Evolutionary conservation across 2,113 vertebrate genomes (phyloP).

Genomic region (Nycticryphes semicollaris): DNA sequence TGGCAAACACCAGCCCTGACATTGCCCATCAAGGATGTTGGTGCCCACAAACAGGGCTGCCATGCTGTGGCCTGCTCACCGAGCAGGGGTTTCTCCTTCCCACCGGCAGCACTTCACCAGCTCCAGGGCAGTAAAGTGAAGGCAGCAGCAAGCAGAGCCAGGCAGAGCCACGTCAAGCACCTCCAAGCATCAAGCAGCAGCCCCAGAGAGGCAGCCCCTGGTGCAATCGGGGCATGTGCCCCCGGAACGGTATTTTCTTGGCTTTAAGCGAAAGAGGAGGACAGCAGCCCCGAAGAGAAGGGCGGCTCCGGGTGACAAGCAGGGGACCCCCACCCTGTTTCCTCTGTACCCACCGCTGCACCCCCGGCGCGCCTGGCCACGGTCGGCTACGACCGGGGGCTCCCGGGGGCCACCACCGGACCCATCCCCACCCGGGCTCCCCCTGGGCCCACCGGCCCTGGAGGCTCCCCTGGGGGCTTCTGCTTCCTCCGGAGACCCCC

Average conservation of each 20-base stretch:
- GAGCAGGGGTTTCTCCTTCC: background rate
- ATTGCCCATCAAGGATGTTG: fast-evolving
- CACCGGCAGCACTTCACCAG: background rate
- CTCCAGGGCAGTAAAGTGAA: fast-evolving
- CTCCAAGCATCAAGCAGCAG: fast-evolving
- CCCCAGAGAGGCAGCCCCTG: background rate
- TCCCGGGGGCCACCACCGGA: background rate
- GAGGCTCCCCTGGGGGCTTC: background rate
- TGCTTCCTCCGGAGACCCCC: background rate
- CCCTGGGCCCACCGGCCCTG: background rate
- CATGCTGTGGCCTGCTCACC: fast-evolving
- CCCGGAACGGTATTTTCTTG: no score
- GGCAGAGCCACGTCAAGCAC: background rate
- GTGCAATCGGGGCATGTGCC: background rate
- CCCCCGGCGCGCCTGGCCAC: no score
- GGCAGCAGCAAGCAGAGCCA: background rate
- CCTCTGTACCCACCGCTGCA: fast-evolving
- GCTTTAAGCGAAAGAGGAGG: background rate
- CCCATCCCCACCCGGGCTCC: background rate
- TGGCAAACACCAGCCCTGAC: fast-evolving
- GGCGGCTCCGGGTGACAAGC: background rate
- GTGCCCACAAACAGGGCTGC: background rate
- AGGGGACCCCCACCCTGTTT: background rate
- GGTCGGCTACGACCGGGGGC: background rate
- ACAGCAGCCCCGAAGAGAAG: background rate